Evolutionary conservation across 2,797 vertebrate genomes (phyloP).

Genomic region (Poecilia wingei): DNA sequence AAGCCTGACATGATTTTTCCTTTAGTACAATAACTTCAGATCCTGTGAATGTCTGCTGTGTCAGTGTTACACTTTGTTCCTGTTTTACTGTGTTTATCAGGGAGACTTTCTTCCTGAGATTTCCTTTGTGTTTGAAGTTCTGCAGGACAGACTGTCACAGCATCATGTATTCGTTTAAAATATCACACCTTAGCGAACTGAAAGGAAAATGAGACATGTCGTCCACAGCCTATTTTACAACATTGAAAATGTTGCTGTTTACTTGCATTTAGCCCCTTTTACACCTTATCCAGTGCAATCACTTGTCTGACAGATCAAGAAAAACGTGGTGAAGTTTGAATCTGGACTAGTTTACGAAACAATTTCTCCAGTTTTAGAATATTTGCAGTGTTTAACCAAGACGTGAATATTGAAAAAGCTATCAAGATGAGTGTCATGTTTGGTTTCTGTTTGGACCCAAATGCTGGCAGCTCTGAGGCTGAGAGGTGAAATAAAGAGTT

Average conservation of each 20-base stretch:
- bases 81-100: neutral
- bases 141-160: neutral
- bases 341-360: neutral
- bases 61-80: constrained; percentile 18
- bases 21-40: constrained; percentile 31
- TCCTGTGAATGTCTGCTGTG: constrained; percentile 30
- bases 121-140: neutral
- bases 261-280: neutral
- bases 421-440: neutral
- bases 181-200: neutral
- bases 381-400: neutral
- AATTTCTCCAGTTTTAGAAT: neutral
- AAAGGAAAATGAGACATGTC: neutral
- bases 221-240: neutral
- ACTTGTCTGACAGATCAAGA: neutral
- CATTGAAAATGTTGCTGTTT: neutral
- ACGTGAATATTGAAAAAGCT: neutral
- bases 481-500: neutral
- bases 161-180: neutral
- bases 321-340: neutral
- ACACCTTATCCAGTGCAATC: neutral
- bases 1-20: constrained; percentile 35
- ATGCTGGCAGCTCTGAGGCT: neutral
- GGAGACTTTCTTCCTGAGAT: constrained; percentile 1
- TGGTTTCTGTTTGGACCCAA: neutral